Evolutionary conservation across 2,888 invertebrate species (phyloP).

Genomic region (Siphlonurus alternatus): DNA sequence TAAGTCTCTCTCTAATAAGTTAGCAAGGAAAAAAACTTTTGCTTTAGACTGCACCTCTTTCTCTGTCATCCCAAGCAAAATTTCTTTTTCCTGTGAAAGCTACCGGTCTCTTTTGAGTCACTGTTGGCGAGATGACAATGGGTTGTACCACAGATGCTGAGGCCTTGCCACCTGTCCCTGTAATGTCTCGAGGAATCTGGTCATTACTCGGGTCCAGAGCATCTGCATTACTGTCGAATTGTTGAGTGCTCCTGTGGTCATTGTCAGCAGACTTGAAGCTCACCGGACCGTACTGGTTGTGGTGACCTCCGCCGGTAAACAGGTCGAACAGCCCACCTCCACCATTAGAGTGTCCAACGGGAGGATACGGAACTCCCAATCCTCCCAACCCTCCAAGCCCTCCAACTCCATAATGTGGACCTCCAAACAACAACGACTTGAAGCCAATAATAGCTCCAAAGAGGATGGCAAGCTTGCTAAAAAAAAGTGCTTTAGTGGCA

Average conservation of each 20-base stretch:
- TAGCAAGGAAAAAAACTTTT: background rate
- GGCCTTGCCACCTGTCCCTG: background rate
- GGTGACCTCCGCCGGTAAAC: background rate
- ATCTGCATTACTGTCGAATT: background rate
- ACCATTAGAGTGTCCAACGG: background rate
- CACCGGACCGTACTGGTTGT: background rate
- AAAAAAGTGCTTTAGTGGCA: background rate
- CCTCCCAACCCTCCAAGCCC: background rate
- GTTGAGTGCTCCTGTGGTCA: background rate
- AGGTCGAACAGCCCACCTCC: background rate
- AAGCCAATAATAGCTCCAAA: background rate
- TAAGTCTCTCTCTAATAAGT: background rate
- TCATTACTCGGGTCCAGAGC: background rate
- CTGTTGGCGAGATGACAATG: background rate
- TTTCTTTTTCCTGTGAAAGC: background rate
- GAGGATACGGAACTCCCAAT: too few species aligned
- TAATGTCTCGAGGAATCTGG: background rate
- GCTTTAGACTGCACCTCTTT: background rate
- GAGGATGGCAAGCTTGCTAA: background rate
- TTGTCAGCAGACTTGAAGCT: background rate
- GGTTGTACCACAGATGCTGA: background rate
- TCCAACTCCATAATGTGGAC: background rate
- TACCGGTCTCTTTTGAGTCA: background rate
- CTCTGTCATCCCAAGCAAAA: background rate
- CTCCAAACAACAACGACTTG: background rate